Evolutionary conservation across 2,113 vertebrate genomes (phyloP).

Genomic region (Rhynchomys soricoides): DNA sequence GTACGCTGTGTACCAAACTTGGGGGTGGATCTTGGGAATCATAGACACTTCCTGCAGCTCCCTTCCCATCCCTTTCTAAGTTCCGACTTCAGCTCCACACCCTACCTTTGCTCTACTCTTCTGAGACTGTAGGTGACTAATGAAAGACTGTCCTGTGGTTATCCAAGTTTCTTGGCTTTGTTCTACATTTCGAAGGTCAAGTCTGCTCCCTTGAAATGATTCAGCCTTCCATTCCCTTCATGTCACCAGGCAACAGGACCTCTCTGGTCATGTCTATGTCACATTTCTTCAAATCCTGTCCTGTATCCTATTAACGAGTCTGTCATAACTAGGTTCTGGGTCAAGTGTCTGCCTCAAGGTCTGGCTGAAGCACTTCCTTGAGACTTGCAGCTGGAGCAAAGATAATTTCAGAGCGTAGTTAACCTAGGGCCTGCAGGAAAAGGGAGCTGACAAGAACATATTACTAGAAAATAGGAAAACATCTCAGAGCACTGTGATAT

Average conservation of each 20-base stretch:
- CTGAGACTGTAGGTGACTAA: background rate
- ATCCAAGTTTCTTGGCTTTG: background rate
- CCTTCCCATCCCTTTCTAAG: background rate
- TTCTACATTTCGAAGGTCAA: constrained; percentile 31
- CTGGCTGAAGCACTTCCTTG: background rate
- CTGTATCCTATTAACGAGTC: background rate
- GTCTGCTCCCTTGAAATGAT: background rate
- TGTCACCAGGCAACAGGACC: background rate
- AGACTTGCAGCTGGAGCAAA: constrained; percentile 20
- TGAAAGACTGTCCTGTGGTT: background rate
- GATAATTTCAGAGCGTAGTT: background rate
- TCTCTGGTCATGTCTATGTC: background rate
- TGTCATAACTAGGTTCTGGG: background rate
- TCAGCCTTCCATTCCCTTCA: background rate
- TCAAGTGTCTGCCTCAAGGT: constrained; percentile 18
- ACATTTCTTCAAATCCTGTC: constrained; percentile 6
- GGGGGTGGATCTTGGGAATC: constrained; percentile 24
- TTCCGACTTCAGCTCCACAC: background rate
- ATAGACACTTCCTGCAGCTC: background rate
- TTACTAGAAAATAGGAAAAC: background rate
- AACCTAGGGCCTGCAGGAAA: background rate
- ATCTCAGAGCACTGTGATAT: background rate
- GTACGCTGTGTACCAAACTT: background rate
- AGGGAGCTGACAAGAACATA: background rate
- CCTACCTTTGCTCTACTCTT: background rate